Percentiles rank a stretch among this genome's conserved stretches.
Conservation (phyloP, 2,113 vertebrate species). For the Poeciliopsis turrubarensis region DNA sequence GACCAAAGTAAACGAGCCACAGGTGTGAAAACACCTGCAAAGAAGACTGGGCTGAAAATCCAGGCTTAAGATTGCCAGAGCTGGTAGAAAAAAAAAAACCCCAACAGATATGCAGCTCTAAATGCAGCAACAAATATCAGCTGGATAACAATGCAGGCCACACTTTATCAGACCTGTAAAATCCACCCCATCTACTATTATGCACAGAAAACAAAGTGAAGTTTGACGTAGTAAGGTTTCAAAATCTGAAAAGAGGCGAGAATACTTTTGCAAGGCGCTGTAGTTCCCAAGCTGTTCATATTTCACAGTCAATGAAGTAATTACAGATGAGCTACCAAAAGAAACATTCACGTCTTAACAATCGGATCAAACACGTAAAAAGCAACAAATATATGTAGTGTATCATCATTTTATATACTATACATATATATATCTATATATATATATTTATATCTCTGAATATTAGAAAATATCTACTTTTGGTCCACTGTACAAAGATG, state of each 20-base stretch:
- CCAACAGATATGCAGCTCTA: neutral
- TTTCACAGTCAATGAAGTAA: slow-evolving; percentile 78
- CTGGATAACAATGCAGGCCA: neutral
- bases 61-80: neutral
- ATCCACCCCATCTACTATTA: neutral
- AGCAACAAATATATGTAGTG: slow-evolving; percentile 70
- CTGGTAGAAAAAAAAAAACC: neutral
- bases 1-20: no score
- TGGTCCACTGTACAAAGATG: slow-evolving; percentile 81
- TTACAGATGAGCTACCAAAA: slow-evolving; percentile 72
- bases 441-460: slow-evolving; percentile 69
- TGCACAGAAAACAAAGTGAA: neutral
- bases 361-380: slow-evolving; percentile 65
- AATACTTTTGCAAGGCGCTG: neutral
- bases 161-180: neutral
- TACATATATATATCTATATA: slow-evolving; percentile 65
- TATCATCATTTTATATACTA: slow-evolving; percentile 71
- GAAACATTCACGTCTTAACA: slow-evolving; percentile 66
- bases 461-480: slow-evolving; percentile 84
- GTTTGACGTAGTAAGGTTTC: neutral
- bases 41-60: no score
- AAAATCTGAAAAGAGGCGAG: neutral
- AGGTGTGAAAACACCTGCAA: no score
- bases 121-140: neutral
- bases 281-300: slow-evolving; percentile 54